Percentiles rank a stretch among this genome's conserved stretches.
phyloP scores from a whole-genome alignment of 1,140 invertebrate genomes.

The Vanessa atalanta region DNA sequence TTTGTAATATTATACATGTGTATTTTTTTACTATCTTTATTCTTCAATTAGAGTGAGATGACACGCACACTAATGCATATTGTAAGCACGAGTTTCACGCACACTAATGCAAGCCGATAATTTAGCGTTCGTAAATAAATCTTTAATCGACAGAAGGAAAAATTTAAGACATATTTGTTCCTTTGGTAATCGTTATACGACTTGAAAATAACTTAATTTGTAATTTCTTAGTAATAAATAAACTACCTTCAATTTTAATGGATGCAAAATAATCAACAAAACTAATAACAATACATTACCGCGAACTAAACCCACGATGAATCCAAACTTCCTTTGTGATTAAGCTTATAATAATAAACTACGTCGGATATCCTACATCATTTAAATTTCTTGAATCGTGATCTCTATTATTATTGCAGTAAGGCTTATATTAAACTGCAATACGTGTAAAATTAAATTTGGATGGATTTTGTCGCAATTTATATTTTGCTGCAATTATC shows the following conservation, averaged over 20 bases:
- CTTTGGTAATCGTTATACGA: too few species aligned
- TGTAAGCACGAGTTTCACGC: too few species aligned
- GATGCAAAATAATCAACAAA: conserved; percentile 12
- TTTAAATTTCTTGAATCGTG: background rate
- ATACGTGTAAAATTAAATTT: conserved; percentile 6
- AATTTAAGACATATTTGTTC: too few species aligned
- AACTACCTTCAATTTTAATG: conserved; percentile 5
- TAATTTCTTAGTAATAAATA: background rate
- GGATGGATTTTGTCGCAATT: conserved; percentile 2
- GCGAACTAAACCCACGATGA: conserved; percentile 25
- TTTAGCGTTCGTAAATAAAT: too few species aligned
- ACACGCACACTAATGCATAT: too few species aligned
- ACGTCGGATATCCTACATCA: conserved; percentile 45
- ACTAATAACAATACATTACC: conserved; percentile 20
- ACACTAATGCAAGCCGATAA: too few species aligned
- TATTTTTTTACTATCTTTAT: too few species aligned
- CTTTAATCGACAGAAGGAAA: too few species aligned
- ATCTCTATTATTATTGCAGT: conserved; percentile 17
- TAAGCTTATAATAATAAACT: conserved; percentile 68
- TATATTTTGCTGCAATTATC: background rate
- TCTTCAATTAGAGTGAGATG: too few species aligned
- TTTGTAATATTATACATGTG: too few species aligned
- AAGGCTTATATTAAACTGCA: conserved; percentile 19
- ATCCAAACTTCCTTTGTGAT: conserved; percentile 58
- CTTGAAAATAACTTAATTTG: background rate